Base-by-base conservation (phyloP, 2,888 invertebrate genomes). In the Himalopsyche tibetana region DNA sequence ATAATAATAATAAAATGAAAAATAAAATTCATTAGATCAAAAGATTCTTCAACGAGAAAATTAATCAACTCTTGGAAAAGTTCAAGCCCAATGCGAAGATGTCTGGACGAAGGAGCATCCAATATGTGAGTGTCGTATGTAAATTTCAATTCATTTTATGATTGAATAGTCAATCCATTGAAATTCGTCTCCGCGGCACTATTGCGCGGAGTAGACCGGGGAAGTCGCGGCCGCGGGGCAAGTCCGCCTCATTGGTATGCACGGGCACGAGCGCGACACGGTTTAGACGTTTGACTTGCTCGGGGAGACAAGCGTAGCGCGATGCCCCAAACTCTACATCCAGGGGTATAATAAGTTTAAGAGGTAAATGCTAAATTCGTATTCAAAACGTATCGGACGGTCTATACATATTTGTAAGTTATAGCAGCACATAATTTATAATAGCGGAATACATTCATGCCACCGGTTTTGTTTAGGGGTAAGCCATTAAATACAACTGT, bases 221-320 rank as follows among this genome's bases (percentile, higher is more conserved):
- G 63, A 19, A 63, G 63, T 5, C 28, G 56, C 74, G 38, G 45
- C 55, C 56, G 19, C 42, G 83, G 69, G 69, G 36, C 19, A 17
- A 40, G 17, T 83, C 38, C 40, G 69, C 6, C 42, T 19, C 55
- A 86, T 86, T 84, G 19, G 82, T 86, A 86, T 86, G 83, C 86
- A 56, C 36, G 45, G 82, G 51, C 86, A 86, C 86, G 86, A 63
- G 36, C 69, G 80, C 63, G 83, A 86, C 83, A 19, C 74, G 84
- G 84, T 84, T 86, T 86, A 83, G 86, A 82, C 83, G 83, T 86
- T 86, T 86, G 86, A 83, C 83, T 83, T 83, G 63, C 63, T 63
- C 28, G 63, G 63, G 63, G 63, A 63, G 63, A 63, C 63, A 63
- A 63, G 28, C 63, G 51, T 15, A 15, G 51, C 51, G 51, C 51